Evolutionary conservation across 2,888 invertebrate species (phyloP).

Genomic region (Pogonocherus hispidulus): DNA sequence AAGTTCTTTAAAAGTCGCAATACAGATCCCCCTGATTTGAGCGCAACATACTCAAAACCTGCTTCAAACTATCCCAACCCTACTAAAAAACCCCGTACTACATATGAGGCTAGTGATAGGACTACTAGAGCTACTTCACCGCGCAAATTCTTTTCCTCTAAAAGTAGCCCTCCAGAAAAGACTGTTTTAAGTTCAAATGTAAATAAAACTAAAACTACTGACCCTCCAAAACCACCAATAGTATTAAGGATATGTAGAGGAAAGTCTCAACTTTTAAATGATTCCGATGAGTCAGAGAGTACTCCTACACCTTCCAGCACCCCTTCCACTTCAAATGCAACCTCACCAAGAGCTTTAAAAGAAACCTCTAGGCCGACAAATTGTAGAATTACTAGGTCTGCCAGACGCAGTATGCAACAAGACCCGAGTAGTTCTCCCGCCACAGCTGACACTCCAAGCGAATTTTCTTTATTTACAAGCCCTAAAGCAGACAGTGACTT

Average conservation of each 20-base stretch:
- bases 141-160: slow-evolving; percentile 65
- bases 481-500: slow-evolving; percentile 63
- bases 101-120: slow-evolving; percentile 48
- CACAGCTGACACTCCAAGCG: slow-evolving; percentile 62
- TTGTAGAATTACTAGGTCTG: slow-evolving; percentile 66
- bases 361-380: slow-evolving; percentile 59
- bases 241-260: slow-evolving; percentile 90
- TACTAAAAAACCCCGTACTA: slow-evolving; percentile 52
- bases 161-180: slow-evolving; percentile 59
- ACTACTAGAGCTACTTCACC: slow-evolving; percentile 48
- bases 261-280: slow-evolving; percentile 71
- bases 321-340: slow-evolving; percentile 70
- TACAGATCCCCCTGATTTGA: slow-evolving; percentile 72
- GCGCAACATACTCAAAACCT: slow-evolving; percentile 47
- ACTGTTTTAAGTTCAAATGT: slow-evolving; percentile 63
- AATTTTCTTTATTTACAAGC: slow-evolving; percentile 63
- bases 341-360: slow-evolving; percentile 66
- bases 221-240: slow-evolving; percentile 77
- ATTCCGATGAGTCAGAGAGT: slow-evolving; percentile 66
- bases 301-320: slow-evolving; percentile 71
- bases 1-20: slow-evolving; percentile 93
- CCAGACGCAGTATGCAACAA: slow-evolving; percentile 67
- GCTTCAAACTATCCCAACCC: slow-evolving; percentile 50
- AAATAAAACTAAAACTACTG: slow-evolving; percentile 59
- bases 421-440: slow-evolving; percentile 66